phyloP scores from a whole-genome alignment of 2,113 vertebrate genomes.

The Baryphthengus martii region DNA sequence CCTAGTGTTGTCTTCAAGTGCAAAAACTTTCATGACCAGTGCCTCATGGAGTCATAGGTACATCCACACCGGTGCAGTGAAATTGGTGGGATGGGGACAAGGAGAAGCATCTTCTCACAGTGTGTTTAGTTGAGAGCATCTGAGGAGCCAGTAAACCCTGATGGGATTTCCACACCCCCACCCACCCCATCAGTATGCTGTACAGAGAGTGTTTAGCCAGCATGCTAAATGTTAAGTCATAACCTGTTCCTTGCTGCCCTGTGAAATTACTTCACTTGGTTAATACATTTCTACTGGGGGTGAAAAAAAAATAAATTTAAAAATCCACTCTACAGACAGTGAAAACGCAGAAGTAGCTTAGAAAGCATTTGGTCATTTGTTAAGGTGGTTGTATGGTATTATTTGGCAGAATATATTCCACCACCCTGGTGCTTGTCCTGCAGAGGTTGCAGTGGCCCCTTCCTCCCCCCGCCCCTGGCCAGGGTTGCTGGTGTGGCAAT shows the following conservation, averaged over 20 bases:
- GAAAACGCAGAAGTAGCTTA: neutral
- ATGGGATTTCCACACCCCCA: neutral
- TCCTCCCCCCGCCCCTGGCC: neutral
- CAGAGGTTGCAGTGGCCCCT: neutral
- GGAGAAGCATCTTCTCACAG: neutral
- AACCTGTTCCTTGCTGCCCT: slow-evolving; percentile 11
- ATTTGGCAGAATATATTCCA: neutral
- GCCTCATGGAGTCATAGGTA: neutral
- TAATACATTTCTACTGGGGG: neutral
- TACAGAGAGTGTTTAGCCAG: neutral
- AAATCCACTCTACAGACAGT: neutral
- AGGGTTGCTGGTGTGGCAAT: neutral
- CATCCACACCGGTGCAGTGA: neutral
- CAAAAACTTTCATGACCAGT: neutral
- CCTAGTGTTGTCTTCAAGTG: neutral
- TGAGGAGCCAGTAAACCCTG: neutral
- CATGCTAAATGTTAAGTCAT: neutral
- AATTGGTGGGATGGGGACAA: neutral
- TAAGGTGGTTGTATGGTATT: neutral
- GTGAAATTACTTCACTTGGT: slow-evolving; percentile 13
- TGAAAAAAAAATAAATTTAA: rapidly evolving
- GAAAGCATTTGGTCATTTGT: neutral
- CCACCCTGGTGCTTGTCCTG: neutral
- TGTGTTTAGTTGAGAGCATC: neutral
- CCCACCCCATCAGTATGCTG: neutral